A percentile compares a stretch with the other conserved stretches of the same genome.
Conservation (phyloP, 2,113 vertebrate species). For the Oophaga pumilio region DNA sequence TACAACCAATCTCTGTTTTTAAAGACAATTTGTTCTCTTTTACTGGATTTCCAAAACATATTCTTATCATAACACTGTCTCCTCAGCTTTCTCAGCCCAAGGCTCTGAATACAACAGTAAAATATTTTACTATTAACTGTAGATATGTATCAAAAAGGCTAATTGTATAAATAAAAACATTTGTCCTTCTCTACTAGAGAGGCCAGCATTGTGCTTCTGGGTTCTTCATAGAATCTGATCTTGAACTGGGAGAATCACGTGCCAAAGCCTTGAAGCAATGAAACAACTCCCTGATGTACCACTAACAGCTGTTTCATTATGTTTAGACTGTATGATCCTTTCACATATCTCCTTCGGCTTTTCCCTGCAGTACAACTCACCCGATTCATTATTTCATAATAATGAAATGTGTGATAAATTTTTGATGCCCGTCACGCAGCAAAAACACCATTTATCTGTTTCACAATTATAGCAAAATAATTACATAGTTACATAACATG, state of each 20-base stretch:
- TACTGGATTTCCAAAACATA: neutral
- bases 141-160: conserved; percentile 15
- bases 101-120: conserved; percentile 2
- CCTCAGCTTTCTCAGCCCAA: neutral
- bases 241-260: neutral
- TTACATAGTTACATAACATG: neutral
- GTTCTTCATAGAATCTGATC: neutral
- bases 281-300: neutral
- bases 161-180: conserved; percentile 30
- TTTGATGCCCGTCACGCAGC: too few relatives aligned
- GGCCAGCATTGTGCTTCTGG: neutral
- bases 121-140: conserved; percentile 6
- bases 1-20: conserved; percentile 30
- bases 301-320: neutral
- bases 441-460: neutral
- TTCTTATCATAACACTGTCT: conserved; percentile 53
- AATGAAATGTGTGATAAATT: neutral
- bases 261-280: neutral
- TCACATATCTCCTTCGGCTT: neutral
- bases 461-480: neutral
- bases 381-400: neutral
- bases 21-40: neutral
- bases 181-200: neutral
- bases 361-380: neutral
- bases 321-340: neutral